phyloP scores from a whole-genome alignment of 2,113 vertebrate species.

The Piaya cayana region DNA sequence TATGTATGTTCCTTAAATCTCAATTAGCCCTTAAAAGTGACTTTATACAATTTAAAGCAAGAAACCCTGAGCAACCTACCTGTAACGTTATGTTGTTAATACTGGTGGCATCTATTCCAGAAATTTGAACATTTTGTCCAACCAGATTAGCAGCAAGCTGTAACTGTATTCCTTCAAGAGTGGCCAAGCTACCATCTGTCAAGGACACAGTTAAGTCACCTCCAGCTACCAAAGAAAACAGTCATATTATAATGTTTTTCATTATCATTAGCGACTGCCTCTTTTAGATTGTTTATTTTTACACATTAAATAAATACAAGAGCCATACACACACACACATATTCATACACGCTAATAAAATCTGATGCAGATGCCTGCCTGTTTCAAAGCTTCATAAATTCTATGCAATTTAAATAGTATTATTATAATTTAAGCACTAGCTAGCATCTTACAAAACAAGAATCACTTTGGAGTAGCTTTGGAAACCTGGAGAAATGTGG shows the following conservation, averaged over 20 bases:
- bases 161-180: constrained; percentile 95
- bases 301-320: background rate
- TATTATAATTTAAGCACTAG: background rate
- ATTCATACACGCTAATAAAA: background rate
- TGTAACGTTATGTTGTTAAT: constrained; percentile 98
- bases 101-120: constrained; percentile 90
- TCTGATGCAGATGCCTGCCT: background rate
- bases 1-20: background rate
- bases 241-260: constrained; percentile 47
- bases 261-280: constrained; percentile 6
- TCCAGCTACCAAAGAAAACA: constrained; percentile 78
- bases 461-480: background rate
- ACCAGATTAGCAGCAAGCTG: constrained; percentile 92
- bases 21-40: background rate
- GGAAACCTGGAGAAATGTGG: background rate
- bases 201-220: constrained; percentile 96
- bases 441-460: background rate
- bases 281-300: background rate
- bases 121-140: constrained; percentile 96
- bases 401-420: background rate
- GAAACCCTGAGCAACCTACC: constrained; percentile 67
- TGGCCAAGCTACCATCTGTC: constrained; percentile 90
- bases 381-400: background rate
- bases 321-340: background rate
- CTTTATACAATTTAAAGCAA: background rate